Evolutionary conservation across 2,888 invertebrate genomes (phyloP), one percentile per base, ranked within the genome.

Genomic region (Anarsia innoxiella): DNA sequence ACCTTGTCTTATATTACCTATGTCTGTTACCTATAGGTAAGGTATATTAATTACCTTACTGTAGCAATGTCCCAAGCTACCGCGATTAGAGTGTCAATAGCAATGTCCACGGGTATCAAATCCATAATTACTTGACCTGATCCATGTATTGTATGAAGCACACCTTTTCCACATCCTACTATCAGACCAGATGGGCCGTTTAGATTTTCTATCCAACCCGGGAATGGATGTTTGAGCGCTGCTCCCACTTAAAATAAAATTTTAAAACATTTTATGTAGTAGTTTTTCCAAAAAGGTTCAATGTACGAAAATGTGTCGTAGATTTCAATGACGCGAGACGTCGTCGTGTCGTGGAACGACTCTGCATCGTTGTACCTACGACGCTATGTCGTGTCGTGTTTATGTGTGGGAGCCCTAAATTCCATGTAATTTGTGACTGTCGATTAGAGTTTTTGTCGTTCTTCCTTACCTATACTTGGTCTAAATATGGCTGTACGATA

Each of bases 181-280:
- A 93, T 61, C 39, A 93, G 73, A 0, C 90, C 96, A 38, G 92
- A 90, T 0, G 96, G 95, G 0, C 97, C 97, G 75, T 97, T 96
- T 46, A 93, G 90, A 69, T 96, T 97, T 70, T 97, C 97, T n/a
- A 94, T 86, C 97, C 97, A 98, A 1, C 96, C 96, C 0, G 87
- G 76, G 10, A 88, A 61, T 0, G 93, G 93, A 15, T 90, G 86
- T 8, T 77, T 71, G 11, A 87, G 50, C 0, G 91, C 3, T 19
- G 19, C 19, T 5, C 4, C 8, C 19, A 19, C 19, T 19, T 3
- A 5, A 19, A 19, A 5, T 3, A 8, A 19, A 19, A 5, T 5
- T 19, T 3, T 8, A 19, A 19, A 5, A 19, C n/a, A n/a, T n/a
- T 19, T 19, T 8, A 19, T 3, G 19, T 3, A 19, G 8, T 19